Percentiles rank a stretch among this genome's conserved stretches.
phyloP scores from a whole-genome alignment of 1,140 invertebrate genomes.

The Trichogramma pretiosum region DNA sequence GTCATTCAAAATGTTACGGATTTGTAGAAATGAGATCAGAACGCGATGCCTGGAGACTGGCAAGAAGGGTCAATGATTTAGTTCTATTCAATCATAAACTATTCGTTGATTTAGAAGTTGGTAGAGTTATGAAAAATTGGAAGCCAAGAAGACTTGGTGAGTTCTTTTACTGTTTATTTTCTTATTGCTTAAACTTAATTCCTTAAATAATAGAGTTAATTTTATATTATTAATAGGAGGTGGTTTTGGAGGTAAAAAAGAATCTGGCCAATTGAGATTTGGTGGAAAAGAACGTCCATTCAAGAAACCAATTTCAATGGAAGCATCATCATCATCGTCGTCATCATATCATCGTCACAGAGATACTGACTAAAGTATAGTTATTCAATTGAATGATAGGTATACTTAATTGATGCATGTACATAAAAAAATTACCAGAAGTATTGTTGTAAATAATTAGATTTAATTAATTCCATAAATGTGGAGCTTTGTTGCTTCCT shows the following conservation, averaged over 20 bases:
- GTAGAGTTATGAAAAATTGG: slow-evolving; percentile 64
- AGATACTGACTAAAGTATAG: no score
- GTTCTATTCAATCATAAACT: slow-evolving; percentile 54
- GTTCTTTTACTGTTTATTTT: slow-evolving; percentile 9
- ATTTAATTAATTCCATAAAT: no score
- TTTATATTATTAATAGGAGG: slow-evolving; percentile 49
- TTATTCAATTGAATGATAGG: no score
- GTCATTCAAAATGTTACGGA: slow-evolving; percentile 72
- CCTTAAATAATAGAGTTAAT: no score
- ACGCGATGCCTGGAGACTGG: slow-evolving; percentile 53
- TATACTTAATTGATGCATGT: no score
- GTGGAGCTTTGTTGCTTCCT: no score
- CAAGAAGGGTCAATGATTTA: slow-evolving; percentile 48
- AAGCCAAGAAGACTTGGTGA: slow-evolving; percentile 68
- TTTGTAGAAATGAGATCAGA: slow-evolving; percentile 72
- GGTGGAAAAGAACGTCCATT: slow-evolving; percentile 71
- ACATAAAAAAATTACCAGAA: no score
- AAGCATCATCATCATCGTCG: not conserved
- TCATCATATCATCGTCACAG: no score
- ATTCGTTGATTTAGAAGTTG: slow-evolving; percentile 62
- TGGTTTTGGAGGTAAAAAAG: slow-evolving; percentile 78
- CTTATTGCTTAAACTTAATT: no score
- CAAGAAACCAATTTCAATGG: slow-evolving; percentile 50
- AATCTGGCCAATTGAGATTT: slow-evolving; percentile 82
- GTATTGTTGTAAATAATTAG: no score